These are phyloP conservation scores for Microtus montanus DNA, from an alignment of 2,113 vertebrate species.

Conservation along the genomic window DNA sequence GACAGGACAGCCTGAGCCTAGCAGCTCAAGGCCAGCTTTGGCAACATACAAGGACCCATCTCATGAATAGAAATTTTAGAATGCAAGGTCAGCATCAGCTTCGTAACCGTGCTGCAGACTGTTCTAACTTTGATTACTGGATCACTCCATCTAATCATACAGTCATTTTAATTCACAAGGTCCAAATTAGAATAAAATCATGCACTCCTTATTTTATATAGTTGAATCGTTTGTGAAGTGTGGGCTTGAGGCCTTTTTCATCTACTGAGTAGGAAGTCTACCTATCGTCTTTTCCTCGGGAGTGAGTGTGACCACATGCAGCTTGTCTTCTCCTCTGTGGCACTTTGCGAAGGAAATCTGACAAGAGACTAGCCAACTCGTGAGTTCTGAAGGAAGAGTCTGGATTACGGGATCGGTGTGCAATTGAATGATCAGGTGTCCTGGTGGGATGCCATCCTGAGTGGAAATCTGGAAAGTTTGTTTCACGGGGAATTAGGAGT, in stretches of 20 bases:
- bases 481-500: slow-evolving; percentile 43
- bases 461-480: slow-evolving; percentile 14
- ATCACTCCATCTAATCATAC: slow-evolving; percentile 5
- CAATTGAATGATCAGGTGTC: slow-evolving; percentile 16
- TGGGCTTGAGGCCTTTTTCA: slow-evolving; percentile 12
- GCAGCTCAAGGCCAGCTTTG: background rate
- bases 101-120: background rate
- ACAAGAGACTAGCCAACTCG: background rate
- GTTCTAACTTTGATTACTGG: slow-evolving; percentile 28
- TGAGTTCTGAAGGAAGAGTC: background rate
- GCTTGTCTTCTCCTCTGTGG: background rate
- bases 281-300: slow-evolving; percentile 2
- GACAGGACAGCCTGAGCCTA: background rate
- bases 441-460: background rate
- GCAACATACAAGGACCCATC: background rate
- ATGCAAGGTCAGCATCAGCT: background rate
- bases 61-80: background rate
- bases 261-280: background rate
- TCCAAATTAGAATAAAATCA: slow-evolving; percentile 51
- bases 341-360: slow-evolving; percentile 16
- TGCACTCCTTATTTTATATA: slow-evolving; percentile 41
- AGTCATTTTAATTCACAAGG: slow-evolving; percentile 39
- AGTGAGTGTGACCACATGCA: slow-evolving; percentile 39
- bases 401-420: background rate
- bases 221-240: slow-evolving; percentile 24